Percentiles rank a stretch among this genome's conserved stretches.
Evolutionary conservation across 2,113 vertebrate species (phyloP).

Genomic region (Anser cygnoides): DNA sequence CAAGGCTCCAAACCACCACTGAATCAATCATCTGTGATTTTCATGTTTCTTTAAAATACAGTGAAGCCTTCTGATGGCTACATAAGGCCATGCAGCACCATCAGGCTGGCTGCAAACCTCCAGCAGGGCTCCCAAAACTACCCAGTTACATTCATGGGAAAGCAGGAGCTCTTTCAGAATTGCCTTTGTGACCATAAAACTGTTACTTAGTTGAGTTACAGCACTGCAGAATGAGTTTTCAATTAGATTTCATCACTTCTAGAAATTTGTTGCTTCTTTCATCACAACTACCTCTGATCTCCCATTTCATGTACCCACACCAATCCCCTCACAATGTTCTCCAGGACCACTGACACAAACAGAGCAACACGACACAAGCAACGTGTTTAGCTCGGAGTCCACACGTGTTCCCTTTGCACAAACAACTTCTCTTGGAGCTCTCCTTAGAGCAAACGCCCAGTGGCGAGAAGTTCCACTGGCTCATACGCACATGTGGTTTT

Average conservation of each 20-base stretch:
- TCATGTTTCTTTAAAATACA: not conserved
- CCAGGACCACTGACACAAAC: not conserved
- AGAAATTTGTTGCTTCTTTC: not conserved
- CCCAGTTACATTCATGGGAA: not conserved
- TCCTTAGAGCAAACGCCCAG: not conserved
- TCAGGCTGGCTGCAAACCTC: not conserved
- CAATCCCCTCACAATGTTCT: not conserved
- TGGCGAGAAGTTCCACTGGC: not conserved
- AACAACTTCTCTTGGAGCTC: not conserved
- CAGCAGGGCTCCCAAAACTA: not conserved
- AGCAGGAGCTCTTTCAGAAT: not conserved
- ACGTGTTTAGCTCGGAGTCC: not conserved
- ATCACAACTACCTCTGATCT: not conserved
- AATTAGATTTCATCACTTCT: not conserved
- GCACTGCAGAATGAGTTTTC: not conserved
- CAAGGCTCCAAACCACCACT: not conserved
- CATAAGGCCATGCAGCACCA: not conserved
- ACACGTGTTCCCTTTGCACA: not conserved
- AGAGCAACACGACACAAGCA: not conserved
- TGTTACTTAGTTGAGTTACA: not conserved
- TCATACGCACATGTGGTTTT: fast-evolving
- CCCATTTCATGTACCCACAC: not conserved
- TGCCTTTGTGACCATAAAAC: not conserved
- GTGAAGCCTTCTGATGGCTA: not conserved
- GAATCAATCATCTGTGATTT: not conserved